Conservation (phyloP, 2,113 vertebrate species). For the Cyphomyrus plagiostoma region DNA sequence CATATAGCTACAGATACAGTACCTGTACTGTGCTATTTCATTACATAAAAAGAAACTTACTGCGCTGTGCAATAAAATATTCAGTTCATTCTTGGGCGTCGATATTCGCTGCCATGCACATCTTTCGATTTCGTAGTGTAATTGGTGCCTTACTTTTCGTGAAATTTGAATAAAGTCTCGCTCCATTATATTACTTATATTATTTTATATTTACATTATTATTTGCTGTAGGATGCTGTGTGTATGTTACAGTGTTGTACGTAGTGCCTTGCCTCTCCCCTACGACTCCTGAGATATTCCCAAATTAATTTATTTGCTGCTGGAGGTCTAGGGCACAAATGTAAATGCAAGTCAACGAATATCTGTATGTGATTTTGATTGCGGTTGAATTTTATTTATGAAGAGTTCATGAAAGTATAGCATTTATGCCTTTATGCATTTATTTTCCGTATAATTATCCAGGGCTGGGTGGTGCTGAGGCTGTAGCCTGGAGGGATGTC, state of each 20-base stretch:
- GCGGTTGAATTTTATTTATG: background rate
- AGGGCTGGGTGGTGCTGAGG: background rate
- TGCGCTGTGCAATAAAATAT: background rate
- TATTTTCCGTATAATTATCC: background rate
- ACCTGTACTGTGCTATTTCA: background rate
- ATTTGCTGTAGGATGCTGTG: too few relatives aligned
- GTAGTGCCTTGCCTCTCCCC: too few relatives aligned
- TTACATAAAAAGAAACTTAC: background rate
- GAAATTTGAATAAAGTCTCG: too few relatives aligned
- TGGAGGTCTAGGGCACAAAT: background rate
- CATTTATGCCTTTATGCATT: background rate
- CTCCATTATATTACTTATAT: too few relatives aligned
- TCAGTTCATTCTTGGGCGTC: too few relatives aligned
- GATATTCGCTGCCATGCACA: too few relatives aligned
- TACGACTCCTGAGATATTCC: too few relatives aligned
- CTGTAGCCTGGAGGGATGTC: background rate
- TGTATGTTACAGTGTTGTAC: too few relatives aligned
- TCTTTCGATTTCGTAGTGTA: background rate
- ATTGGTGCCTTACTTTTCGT: too few relatives aligned
- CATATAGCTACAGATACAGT: background rate
- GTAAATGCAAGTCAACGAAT: background rate
- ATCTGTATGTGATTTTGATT: background rate
- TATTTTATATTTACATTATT: too few relatives aligned
- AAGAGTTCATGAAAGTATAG: background rate
- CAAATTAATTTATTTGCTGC: background rate